Base-by-base conservation (phyloP, 2,888 invertebrate species). In the Ectobius pallidus region DNA sequence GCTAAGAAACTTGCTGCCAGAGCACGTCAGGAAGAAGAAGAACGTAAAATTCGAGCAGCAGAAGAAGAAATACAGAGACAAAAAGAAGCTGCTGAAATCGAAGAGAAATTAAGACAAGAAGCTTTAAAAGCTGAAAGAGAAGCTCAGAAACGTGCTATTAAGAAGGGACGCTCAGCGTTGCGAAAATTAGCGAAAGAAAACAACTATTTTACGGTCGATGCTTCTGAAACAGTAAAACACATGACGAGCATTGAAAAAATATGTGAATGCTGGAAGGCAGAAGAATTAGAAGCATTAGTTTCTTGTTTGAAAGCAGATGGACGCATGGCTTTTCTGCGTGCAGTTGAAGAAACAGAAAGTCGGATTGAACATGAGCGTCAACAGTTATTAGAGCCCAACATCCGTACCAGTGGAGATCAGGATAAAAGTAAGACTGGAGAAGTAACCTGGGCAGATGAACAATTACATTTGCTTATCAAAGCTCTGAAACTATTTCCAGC, bases 401-500 rank as follows among this genome's bases (percentile, higher is more conserved):
- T 71, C 22, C 46, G 69, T 14, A 20, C 49, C 20, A 62, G 55
- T n/a, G 32, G 61, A 3, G 34, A 34, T n/a, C 52, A 27, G 52
- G 52, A 61, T 14, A 69, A 52, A 70, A 73, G 46, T 22, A 75
- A 75, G 22, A 79, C 77, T 77, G 82, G 84, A 2, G 85, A 87
- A 0, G 85, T 88, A 14, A 88, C 87, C 72, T 99, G 99, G 99
- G 88, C 88, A 16, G 89, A 90, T 68, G 93, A 93, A 74, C 95
- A 96, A 82, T 87, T 96, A 22, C 95, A 96, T 80, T 85, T 96
- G 61, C 87, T 99, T 3, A 96, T 99, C 70, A 99, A 99, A 84
- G 97, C 97, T 22, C 97, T 99, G 0, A 99, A 99, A 84, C 84
- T 99, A 3, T 99, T 98, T 82, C 99, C 99, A 0, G 97, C 98